Base-by-base conservation (phyloP, 2,888 invertebrate genomes). In the Gibbula magus region DNA sequence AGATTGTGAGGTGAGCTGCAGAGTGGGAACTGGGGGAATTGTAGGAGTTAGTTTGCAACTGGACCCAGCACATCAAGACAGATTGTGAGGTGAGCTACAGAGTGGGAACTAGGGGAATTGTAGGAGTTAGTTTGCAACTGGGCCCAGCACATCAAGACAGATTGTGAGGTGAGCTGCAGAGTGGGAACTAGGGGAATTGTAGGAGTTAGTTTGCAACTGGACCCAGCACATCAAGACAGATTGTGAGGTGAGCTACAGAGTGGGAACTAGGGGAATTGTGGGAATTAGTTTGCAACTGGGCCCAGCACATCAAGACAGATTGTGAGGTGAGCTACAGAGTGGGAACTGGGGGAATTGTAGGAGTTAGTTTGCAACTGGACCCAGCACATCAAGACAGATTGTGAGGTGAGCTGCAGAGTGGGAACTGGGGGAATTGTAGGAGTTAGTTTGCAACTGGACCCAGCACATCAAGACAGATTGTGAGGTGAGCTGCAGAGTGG, bases 391-490 rank as follows among this genome's bases (percentile, higher is more conserved):
- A 96, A 96, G 87, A 93, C 93, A 0, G 94, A 94, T 66, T 97
- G 97, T 91, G 93, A 94, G 90, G 94, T 95, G 85, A 87, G 86
- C 0, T 2, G 52, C 35, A n/a, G 13, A n/a, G 7, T 56, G 22
- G 54, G 8, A n/a, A 10, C 4, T 8, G n/a, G 1, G 25, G 56
- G 7, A 8, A 8, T 7, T 4, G 3, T 56, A n/a, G 1, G 1
- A 8, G 7, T 7, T 1, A 25, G 7, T 4, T n/a, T 1, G n/a
- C 76, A 92, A 94, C 7, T 97, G 97, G 91, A 93, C 95, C 1
- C 93, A 94, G 45, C 98, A 98, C 90, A 98, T 98, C 84, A 96
- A 96, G 87, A 93, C 93, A 0, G 94, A 94, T 66, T 97, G 97
- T 91, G 93, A 94, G 90, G 94, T 95, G 85, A 87, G 86, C 0